Evolutionary conservation across 2,113 vertebrate genomes (phyloP), one percentile per base, ranked within the genome.

Genomic region (Pagrus major): DNA sequence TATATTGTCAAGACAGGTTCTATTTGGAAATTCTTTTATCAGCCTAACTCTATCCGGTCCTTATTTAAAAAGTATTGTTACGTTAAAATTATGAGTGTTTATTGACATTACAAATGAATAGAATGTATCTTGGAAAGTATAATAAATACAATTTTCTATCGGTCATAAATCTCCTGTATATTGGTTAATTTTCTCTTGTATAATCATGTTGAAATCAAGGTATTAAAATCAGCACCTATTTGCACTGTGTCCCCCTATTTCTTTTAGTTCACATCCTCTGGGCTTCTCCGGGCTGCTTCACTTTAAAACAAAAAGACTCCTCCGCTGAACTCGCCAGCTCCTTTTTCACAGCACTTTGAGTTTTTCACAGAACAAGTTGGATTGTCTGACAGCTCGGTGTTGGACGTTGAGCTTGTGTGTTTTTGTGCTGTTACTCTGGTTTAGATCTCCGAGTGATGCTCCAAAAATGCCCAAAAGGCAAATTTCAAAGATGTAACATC

Each of bases 81-180:
- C 94, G 94, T 95, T 95, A 84, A 92, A 92, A 86, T 76, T 85
- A 87, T 93, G 88, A 94, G 91, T 95, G 94, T 96, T 95, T 92
- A 85, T 90, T 94, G 89, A 94, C 86, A 94, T 90, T 92, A 88
- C 89, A 93, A 89, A 86, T 93, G 88, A 93, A 91, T 95, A 95
- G 93, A 95, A 94, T 96, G 94, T 96, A 95, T 87, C 92, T 94
- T 94, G 92, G 91, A 94, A 93, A 92, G 92, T 93, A 92, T 94
- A 95, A 95, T 94, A 94, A 95, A 95, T 93, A 93, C 86, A 89
- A 78, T 93, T 94, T 95, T 94, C 85, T 95, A 94, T 94, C 78
- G 88, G 92, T 95, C 92, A 91, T 91, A 92, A 91, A 85, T 89
- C 89, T 91, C 89, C 89, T 95, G 93, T 94, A 93, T 92, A 93